A percentile compares a stretch with the other conserved stretches of the same genome.
phyloP scores from a whole-genome alignment of 2,113 vertebrate genomes.

The Eretmochelys imbricata region DNA sequence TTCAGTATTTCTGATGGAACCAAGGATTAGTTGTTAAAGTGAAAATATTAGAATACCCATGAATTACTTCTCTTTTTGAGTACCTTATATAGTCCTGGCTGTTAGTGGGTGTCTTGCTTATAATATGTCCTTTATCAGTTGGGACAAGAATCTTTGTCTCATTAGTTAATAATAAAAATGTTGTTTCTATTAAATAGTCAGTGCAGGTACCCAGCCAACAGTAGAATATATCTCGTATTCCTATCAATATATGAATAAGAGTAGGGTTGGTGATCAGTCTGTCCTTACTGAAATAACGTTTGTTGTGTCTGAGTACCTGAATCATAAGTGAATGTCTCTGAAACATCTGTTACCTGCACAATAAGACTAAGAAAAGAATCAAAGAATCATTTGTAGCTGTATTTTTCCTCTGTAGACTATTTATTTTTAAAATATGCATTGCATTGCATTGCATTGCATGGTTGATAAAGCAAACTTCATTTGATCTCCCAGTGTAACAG shows the following conservation, averaged over 20 bases:
- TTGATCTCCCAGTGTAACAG: slow-evolving; percentile 30
- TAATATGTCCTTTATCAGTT: not conserved
- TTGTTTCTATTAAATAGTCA: not conserved
- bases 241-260: not conserved
- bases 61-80: not conserved
- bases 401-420: not conserved
- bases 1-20: not conserved
- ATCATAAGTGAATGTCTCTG: not conserved
- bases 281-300: not conserved
- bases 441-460: slow-evolving; percentile 19
- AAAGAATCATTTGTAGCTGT: not conserved
- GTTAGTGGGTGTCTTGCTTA: not conserved
- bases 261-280: not conserved
- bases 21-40: not conserved
- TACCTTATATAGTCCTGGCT: not conserved
- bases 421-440: slow-evolving; percentile 1
- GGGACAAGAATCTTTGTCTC: not conserved
- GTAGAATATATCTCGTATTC: not conserved
- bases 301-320: not conserved
- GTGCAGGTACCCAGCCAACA: not conserved
- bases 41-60: not conserved
- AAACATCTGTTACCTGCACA: not conserved
- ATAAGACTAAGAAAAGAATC: not conserved
- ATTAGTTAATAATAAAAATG: not conserved
- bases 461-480: slow-evolving; percentile 1